Evolutionary conservation across 2,888 invertebrate species (phyloP), one percentile per base, ranked within the genome.

Genomic region (Auanema sp.): DNA sequence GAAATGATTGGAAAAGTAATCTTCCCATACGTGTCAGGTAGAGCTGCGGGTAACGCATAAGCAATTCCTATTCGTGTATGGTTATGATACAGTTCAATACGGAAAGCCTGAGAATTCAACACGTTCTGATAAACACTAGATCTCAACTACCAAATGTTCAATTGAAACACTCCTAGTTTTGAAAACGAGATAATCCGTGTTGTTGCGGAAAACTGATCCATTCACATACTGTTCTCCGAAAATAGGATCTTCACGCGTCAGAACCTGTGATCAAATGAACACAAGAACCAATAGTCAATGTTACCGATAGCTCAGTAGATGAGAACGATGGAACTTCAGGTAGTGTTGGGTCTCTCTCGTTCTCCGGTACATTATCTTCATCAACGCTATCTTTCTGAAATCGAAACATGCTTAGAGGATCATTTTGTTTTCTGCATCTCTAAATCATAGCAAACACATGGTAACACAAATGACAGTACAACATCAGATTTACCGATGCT

Each of bases 161-260:
- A 79, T 67, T n/a, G 79, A 74, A 23, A 81, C 79, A 8, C 79
- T 78, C 24, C 71, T 65, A 1, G 81, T 81, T 14, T 80, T 60
- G 60, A 76, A 81, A 1, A 79, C 76, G 55, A 78, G 69, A 54
- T 79, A 81, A 55, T 78, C 79, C 18, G 61, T 52, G 43, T 73
- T 66, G 44, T 77, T 77, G 1, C 75, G 71, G 58, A 80, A 81
- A 50, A 76, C 62, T 5, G 74, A 74, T 53, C 76, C 76, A 43
- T 76, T 69, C 53, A 59, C 65, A 55, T 76, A 76, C 64, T 76
- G 76, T 24, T 69, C 71, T 1, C 76, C 76, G 42, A 72, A 76
- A 58, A 76, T 71, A 0, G 76, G 76, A 61, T 76, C 74, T 16
- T 69, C 69, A 65, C 76, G 58, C 18, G 76, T 76, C 24, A 76